Conservation (phyloP, 2,888 invertebrate species). For the Sabatieria punctata region DNA sequence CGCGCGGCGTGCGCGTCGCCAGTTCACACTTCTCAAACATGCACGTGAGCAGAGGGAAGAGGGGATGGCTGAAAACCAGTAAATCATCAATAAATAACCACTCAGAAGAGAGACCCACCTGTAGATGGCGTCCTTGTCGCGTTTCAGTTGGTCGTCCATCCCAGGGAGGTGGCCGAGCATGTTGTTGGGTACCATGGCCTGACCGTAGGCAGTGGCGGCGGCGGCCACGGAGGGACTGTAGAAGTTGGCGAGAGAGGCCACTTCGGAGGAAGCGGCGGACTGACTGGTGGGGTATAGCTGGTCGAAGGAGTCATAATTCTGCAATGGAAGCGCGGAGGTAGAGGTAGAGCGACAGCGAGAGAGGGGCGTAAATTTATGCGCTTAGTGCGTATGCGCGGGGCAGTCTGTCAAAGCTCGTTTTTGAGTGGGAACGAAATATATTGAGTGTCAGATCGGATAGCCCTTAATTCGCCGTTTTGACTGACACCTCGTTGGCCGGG, state of each 20-base stretch:
- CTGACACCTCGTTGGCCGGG: too few relatives aligned
- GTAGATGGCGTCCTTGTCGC: conserved; percentile 23
- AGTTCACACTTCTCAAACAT: conserved; percentile 99
- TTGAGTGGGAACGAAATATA: too few relatives aligned
- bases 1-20: conserved; percentile 97
- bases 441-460: too few relatives aligned
- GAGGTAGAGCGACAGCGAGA: too few relatives aligned
- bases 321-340: too few relatives aligned
- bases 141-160: conserved; percentile 18
- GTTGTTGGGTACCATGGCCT: background rate
- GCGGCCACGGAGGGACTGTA: background rate
- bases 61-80: conserved; percentile 75
- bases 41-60: conserved; percentile 93
- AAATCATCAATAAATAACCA: background rate
- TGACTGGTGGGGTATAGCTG: too few relatives aligned
- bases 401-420: too few relatives aligned
- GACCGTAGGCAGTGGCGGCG: background rate
- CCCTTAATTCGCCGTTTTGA: too few relatives aligned
- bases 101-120: conserved; percentile 7
- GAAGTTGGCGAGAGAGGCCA: background rate
- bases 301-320: too few relatives aligned
- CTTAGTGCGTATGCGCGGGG: too few relatives aligned
- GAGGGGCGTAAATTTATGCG: too few relatives aligned
- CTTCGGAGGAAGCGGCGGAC: too few relatives aligned
- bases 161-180: background rate